A percentile compares a stretch with the other conserved stretches of the same genome.
These are phyloP conservation scores for Acrobasis suavella DNA, from an alignment of 2,888 invertebrate genomes.

Conservation along the genomic window DNA sequence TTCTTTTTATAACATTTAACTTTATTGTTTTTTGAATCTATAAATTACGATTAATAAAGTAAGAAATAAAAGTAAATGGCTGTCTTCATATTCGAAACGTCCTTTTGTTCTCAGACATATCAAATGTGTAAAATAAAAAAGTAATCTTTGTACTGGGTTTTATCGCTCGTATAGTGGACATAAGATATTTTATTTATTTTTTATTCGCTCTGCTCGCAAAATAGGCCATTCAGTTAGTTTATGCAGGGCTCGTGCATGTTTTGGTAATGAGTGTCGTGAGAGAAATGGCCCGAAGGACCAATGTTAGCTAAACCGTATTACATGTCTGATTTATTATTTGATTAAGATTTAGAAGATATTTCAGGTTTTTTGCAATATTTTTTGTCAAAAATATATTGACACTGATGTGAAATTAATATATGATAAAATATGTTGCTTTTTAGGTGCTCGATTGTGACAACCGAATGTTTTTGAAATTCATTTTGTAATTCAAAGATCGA, in stretches of 20 bases:
- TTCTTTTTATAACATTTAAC: too few species aligned
- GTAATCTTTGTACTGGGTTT: background rate
- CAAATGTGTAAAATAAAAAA: constrained; percentile 12
- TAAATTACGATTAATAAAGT: too few species aligned
- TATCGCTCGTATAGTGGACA: constrained; percentile 3
- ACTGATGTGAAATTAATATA: too few species aligned
- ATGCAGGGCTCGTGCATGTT: constrained; percentile 5
- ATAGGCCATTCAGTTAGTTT: constrained; percentile 14
- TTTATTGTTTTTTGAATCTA: too few species aligned
- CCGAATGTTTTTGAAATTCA: too few species aligned
- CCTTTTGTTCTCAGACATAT: background rate
- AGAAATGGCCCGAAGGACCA: background rate
- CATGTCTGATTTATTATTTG: background rate
- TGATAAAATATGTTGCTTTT: too few species aligned
- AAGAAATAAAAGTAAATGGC: background rate
- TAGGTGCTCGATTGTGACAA: too few species aligned
- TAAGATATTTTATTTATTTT: constrained; percentile 16
- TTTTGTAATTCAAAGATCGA: too few species aligned
- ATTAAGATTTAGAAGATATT: background rate
- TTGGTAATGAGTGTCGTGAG: constrained; percentile 11
- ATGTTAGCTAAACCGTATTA: background rate
- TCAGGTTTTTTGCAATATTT: too few species aligned
- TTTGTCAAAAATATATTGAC: too few species aligned
- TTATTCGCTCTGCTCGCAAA: constrained; percentile 9
- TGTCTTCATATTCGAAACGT: background rate